Evolutionary conservation across 1,140 invertebrate species (phyloP), one percentile per base, ranked within the genome.

Genomic region (Argopecten irradians): DNA sequence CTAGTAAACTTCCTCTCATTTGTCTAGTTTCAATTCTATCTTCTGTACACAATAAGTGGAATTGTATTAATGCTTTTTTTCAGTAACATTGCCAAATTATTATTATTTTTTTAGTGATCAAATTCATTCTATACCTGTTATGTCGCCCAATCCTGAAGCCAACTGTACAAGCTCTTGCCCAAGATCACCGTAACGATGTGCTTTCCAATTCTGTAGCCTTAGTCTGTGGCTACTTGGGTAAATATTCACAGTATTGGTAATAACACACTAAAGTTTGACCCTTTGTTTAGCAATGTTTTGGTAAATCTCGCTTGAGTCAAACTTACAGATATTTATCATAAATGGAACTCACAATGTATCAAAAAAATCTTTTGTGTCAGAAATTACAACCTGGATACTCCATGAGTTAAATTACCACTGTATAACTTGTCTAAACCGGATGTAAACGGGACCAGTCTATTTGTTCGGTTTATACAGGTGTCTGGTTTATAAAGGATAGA

Each of bases 151-250:
- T 91, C 19, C 85, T 87, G 22, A 92, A 93, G 55, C 91, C 95
- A 9, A 94, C 92, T 2, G 89, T 94, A 2, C 90, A 92, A 36
- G 94, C 95, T 14, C 86, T 95, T 22, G 94, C 94, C 3, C 92
- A 94, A 88, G 95, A 96, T 85, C 95, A 95, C 83, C 90, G 95
- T 32, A 95, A 95, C 90, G 95, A 95, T 87, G 95, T 95, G 32
- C 82, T 95, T 32, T 95, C 95, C 8, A 95, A 95, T 87, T 87
- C 92, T 13, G 92, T 92, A 0, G 95, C 95, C 16, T 86, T 93
- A 11, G 46, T 91, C n/a, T 92, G 89, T 86, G 92, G 92, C 41
- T 91, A 90, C 83, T 86, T 92, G 35, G 91, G 91, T 93, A 88
- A 88, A 83, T 39, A 85, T 46, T 82, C 88, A n/a, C 8, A 35